Base-by-base conservation (phyloP, 2,888 invertebrate genomes). In the Thera britannica region DNA sequence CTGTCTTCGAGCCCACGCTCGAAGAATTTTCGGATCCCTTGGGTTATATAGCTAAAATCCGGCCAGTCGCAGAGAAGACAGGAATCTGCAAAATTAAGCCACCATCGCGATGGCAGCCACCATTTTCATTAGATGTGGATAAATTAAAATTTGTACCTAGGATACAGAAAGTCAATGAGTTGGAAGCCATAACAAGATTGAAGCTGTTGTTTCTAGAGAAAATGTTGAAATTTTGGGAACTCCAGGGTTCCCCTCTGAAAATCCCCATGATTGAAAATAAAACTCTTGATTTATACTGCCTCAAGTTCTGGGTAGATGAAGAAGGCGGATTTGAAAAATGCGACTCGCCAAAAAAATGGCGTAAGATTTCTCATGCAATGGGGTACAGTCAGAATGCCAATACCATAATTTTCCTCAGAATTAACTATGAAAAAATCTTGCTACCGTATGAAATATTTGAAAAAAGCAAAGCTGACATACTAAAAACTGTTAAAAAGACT, bases 81-180 rank as follows among this genome's bases (percentile, higher is more conserved):
- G 97, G 97, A 71, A 96, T 97, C 72, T 96, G 97, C 83, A 97
- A 96, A 94, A 96, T 97, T 79, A 95, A 95, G 79, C 97, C 97
- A 63, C 97, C 97, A 63, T 87, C 95, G 82, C 94, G 95, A 75
- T 97, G 97, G 96, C 96, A 96, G 81, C 97, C 97, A 75, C 96
- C 97, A 61, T 97, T 97, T 94, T 96, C 96, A 56, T 95, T 97
- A 76, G 95, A 97, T 89, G 95, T 96, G 65, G 96, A 96, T 80
- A 94, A 93, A 87, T 87, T 94, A 80, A 93, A 92, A 84, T 94
- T 94, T 79, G 91, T 92, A 72, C 94, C 94, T 79, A 90, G 94
- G 76, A 94, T 94, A 81, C 94, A 94, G 81, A 93, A 94, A 87
- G 87, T 94, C 48, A 94, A 94, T 76, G 94, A 94, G 79, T 87